phyloP scores from a whole-genome alignment of 2,888 invertebrate genomes.

The Cryptus armator region DNA sequence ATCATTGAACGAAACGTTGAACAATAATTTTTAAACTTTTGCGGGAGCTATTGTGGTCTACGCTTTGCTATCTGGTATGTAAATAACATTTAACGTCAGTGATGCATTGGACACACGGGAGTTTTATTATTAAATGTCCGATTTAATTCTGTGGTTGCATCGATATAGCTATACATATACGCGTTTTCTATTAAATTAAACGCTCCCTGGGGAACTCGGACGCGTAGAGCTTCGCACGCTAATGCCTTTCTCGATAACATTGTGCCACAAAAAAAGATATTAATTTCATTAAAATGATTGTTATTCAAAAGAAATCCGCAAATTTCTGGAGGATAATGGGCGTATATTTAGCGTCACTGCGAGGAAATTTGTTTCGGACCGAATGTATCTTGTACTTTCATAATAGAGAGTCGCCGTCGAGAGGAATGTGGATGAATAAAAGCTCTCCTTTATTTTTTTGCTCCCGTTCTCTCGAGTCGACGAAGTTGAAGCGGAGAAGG shows the following conservation, averaged over 20 bases:
- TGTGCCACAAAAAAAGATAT: neutral
- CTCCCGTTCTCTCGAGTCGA: constrained; percentile 7
- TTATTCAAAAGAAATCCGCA: neutral
- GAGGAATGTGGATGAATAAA: constrained; percentile 27
- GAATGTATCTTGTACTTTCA: constrained; percentile 4
- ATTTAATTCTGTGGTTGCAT: constrained; percentile 31
- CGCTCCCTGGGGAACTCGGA: neutral
- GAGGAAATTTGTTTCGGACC: constrained; percentile 9
- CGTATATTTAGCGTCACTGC: neutral
- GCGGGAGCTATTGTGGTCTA: neutral
- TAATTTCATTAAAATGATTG: neutral
- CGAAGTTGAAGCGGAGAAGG: constrained; percentile 23
- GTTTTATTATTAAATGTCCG: constrained; percentile 35
- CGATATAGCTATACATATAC: neutral
- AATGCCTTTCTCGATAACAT: neutral
- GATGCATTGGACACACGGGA: constrained; percentile 36
- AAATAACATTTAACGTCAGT: constrained; percentile 32
- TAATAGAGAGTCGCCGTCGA: neutral
- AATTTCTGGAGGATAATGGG: constrained; percentile 11
- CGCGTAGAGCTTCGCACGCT: neutral
- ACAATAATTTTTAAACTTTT: constrained; percentile 44
- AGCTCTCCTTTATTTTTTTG: neutral
- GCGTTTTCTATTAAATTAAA: constrained; percentile 16
- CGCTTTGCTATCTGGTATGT: neutral
- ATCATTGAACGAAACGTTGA: constrained; percentile 7